A percentile compares a stretch with the other conserved stretches of the same genome.
These are phyloP conservation scores for Tachina lurida DNA, from an alignment of 2,888 invertebrate species.

Conservation along the genomic window DNA sequence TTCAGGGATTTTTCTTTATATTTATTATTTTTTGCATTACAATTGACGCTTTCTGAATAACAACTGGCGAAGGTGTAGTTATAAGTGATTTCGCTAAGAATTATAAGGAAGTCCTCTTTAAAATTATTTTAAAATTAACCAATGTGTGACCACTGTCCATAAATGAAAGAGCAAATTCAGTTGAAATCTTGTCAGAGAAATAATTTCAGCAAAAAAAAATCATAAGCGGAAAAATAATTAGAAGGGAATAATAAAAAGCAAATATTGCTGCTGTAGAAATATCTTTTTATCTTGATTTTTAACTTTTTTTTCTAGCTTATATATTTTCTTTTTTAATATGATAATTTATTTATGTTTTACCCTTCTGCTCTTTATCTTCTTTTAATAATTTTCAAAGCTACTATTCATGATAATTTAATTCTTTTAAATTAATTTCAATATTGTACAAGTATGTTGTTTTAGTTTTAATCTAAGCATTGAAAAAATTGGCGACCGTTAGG, in stretches of 20 bases:
- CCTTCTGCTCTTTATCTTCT: slow-evolving; percentile 8
- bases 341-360: slow-evolving; percentile 41
- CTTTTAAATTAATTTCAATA: slow-evolving; percentile 63
- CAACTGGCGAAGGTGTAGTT: no score
- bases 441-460: background rate
- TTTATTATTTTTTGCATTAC: no score
- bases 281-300: background rate
- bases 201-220: background rate
- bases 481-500: no score
- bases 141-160: slow-evolving; percentile 25
- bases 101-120: no score
- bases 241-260: slow-evolving; percentile 30
- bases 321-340: background rate
- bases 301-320: background rate
- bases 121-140: no score
- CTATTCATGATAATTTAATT: slow-evolving; percentile 25
- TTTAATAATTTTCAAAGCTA: background rate
- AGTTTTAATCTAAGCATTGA: background rate
- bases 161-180: slow-evolving; percentile 14
- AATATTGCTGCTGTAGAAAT: slow-evolving; percentile 50
- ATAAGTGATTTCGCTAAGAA: no score
- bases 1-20: no score
- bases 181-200: slow-evolving; percentile 32
- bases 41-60: no score
- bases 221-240: slow-evolving; percentile 18